Percentiles rank a stretch among this genome's conserved stretches.
Conservation (phyloP, 1,140 invertebrate genomes). For the Sesamia nonagrioides region DNA sequence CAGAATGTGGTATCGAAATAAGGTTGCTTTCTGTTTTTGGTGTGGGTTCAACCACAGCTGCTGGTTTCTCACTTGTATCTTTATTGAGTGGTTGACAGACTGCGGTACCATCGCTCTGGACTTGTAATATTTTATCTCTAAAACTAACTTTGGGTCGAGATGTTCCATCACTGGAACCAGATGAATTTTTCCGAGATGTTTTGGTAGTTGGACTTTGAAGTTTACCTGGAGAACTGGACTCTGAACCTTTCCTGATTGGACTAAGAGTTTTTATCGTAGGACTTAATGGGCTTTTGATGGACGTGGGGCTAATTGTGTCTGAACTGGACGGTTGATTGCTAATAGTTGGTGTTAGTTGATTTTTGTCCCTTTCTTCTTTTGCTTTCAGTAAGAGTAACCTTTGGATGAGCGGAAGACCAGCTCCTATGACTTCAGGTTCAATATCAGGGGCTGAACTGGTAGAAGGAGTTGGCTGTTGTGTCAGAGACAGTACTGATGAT, state of each 20-base stretch:
- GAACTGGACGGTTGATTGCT: conserved; percentile 85
- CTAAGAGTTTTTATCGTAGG: conserved; percentile 85
- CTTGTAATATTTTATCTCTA: conserved; percentile 86
- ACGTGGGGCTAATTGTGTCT: conserved; percentile 85
- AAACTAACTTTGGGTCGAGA: conserved; percentile 86
- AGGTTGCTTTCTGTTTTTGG: conserved; percentile 82
- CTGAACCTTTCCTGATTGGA: conserved; percentile 83
- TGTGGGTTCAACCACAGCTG: conserved; percentile 80
- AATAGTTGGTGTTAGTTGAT: conserved; percentile 75
- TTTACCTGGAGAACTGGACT: conserved; percentile 84
- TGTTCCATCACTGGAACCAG: conserved; percentile 83
- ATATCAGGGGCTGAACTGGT: conserved; percentile 76
- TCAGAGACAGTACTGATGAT: conserved; percentile 82
- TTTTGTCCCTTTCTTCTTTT: conserved; percentile 91
- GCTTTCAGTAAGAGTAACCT: conserved; percentile 93
- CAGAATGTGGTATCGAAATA: conserved; percentile 86
- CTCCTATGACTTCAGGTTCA: conserved; percentile 90
- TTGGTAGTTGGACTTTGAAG: conserved; percentile 83
- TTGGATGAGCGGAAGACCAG: conserved; percentile 93
- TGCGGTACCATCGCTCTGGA: conserved; percentile 84
- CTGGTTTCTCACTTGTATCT: conserved; percentile 79
- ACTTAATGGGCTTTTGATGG: conserved; percentile 85
- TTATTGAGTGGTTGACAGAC: conserved; percentile 81
- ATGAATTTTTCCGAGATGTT: conserved; percentile 85
- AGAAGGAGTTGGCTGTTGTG: conserved; percentile 81